Evolutionary conservation across 2,113 vertebrate species (phyloP).

Genomic region (Oxyruncus cristatus): DNA sequence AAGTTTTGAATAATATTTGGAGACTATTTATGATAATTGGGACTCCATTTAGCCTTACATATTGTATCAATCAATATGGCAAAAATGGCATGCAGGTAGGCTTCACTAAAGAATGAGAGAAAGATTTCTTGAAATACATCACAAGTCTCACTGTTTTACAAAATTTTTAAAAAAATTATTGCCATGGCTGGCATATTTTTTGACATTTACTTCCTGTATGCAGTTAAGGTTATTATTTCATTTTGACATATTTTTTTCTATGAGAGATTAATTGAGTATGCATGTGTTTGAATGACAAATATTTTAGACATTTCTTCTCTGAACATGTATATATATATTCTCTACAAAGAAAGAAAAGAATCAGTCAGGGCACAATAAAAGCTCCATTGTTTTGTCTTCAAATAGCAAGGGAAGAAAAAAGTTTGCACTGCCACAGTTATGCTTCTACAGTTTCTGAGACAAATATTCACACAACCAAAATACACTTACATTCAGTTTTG

Average conservation of each 20-base stretch:
- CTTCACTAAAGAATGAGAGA: not conserved
- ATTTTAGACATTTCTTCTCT: not conserved
- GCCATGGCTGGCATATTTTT: not conserved
- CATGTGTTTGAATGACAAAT: not conserved
- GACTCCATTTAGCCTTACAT: not conserved
- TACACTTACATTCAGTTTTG: not conserved
- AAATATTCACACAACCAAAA: not conserved
- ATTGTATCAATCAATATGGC: not conserved
- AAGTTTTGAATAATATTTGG: not conserved
- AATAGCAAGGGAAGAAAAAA: not conserved
- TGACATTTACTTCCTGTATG: not conserved
- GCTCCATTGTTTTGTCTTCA: not conserved
- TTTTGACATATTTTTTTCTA: not conserved
- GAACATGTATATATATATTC: not conserved
- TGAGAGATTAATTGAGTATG: not conserved
- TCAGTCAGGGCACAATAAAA: not conserved
- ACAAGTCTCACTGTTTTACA: not conserved
- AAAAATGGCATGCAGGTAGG: not conserved
- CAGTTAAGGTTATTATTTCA: not conserved
- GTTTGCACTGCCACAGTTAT: not conserved
- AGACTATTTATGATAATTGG: not conserved
- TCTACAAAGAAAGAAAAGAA: not conserved
- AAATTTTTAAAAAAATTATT: not conserved
- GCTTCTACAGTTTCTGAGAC: not conserved
- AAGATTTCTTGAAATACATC: conserved; percentile 1